A percentile compares a stretch with the other conserved stretches of the same genome.
phyloP scores from a whole-genome alignment of 2,888 invertebrate species.

The Caenorhabditis zanzibari region DNA sequence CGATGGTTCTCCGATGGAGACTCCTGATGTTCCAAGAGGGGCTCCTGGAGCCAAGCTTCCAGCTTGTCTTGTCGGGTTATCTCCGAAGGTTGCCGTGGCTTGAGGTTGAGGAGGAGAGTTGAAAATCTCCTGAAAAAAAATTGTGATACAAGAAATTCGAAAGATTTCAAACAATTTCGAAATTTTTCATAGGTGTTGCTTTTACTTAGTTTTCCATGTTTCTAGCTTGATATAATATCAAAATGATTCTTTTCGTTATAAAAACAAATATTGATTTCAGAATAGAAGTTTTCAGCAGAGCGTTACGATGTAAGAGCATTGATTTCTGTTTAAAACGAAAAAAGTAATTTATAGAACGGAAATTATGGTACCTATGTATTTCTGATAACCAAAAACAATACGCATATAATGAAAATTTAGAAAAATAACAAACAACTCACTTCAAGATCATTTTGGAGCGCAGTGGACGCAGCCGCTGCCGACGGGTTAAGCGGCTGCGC shows the following conservation, averaged over 20 bases:
- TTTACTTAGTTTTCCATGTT: too few species aligned
- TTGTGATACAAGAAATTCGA: not conserved
- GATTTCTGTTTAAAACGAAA: too few species aligned
- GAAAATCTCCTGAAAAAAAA: slow-evolving; percentile 69
- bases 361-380: too few species aligned
- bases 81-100: slow-evolving; percentile 46
- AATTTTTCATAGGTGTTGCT: too few species aligned
- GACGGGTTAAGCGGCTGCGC: slow-evolving; percentile 41
- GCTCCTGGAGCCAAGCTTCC: slow-evolving; percentile 77
- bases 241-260: too few species aligned
- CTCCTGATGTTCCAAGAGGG: slow-evolving; percentile 67
- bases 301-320: too few species aligned
- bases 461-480: slow-evolving; percentile 57
- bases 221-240: too few species aligned
- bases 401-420: not conserved
- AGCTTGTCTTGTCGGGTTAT: slow-evolving; percentile 50
- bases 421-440: slow-evolving; percentile 37
- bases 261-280: too few species aligned
- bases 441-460: slow-evolving; percentile 64
- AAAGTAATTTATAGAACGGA: too few species aligned
- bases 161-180: too few species aligned
- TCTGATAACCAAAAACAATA: not conserved
- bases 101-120: slow-evolving; percentile 57
- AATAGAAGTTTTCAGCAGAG: too few species aligned
- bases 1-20: slow-evolving; percentile 44